Conservation (phyloP, 1,140 invertebrate genomes). For the Drosophila mayri region DNA sequence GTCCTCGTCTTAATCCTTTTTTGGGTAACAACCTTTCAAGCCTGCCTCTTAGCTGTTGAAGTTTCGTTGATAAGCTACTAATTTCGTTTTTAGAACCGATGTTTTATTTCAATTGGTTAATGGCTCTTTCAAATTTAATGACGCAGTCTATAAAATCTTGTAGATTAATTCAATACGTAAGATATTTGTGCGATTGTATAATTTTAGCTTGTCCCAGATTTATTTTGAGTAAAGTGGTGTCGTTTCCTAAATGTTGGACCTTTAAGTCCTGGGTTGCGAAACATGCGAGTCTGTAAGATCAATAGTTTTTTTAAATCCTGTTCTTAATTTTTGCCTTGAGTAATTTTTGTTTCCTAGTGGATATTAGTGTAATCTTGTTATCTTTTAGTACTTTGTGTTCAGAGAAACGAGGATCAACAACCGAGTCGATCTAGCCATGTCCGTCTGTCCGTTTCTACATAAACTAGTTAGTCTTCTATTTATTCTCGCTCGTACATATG, state of each 20-base stretch:
- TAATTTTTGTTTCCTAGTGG: background rate
- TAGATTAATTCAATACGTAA: background rate
- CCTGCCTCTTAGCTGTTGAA: too few relatives aligned
- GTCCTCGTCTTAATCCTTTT: too few relatives aligned
- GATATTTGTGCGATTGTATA: background rate
- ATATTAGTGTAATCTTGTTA: background rate
- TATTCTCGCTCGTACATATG: too few relatives aligned
- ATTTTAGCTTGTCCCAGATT: constrained; percentile 3
- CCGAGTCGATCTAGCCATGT: too few relatives aligned
- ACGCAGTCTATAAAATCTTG: background rate
- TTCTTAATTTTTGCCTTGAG: background rate
- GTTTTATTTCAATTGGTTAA: background rate
- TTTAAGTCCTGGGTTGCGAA: constrained; percentile 7
- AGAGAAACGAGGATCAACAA: background rate
- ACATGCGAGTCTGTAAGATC: background rate
- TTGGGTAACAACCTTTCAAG: too few relatives aligned
- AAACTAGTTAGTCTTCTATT: too few relatives aligned
- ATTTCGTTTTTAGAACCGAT: too few relatives aligned
- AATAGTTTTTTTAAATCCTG: background rate
- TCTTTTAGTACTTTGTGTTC: background rate
- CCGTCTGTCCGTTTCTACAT: too few relatives aligned
- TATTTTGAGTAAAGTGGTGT: constrained; percentile 1
- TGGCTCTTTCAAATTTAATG: background rate
- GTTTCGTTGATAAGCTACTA: too few relatives aligned
- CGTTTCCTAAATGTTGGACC: constrained; percentile 1